A percentile compares a stretch with the other conserved stretches of the same genome.
phyloP scores from a whole-genome alignment of 92 coral and sea anemone species.

The Diadumene lineata region DNA sequence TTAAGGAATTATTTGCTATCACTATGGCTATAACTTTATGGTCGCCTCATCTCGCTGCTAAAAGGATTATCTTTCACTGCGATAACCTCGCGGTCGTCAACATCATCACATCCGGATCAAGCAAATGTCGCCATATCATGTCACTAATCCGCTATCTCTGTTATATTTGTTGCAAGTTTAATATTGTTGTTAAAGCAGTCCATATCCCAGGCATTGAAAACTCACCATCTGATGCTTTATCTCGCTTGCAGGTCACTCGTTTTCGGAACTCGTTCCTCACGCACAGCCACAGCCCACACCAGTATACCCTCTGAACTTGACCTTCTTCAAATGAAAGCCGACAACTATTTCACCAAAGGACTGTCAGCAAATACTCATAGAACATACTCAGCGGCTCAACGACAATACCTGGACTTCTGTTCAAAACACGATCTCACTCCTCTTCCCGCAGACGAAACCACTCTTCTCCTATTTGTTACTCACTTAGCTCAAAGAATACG shows the following conservation, averaged over 20 bases:
- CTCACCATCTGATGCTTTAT: constrained; percentile 20
- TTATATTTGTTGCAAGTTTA: not conserved
- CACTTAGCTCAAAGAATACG: not conserved
- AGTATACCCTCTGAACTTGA: not conserved
- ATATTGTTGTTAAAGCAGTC: constrained; percentile 3
- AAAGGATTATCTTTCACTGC: not conserved
- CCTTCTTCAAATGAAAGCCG: constrained; percentile 1
- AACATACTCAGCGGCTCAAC: constrained; percentile 23
- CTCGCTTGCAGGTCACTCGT: constrained; percentile 19
- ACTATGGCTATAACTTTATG: not conserved
- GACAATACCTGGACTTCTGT: constrained; percentile 16
- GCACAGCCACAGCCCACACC: constrained; percentile 1
- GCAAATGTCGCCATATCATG: not conserved
- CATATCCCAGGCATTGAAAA: constrained; percentile 3
- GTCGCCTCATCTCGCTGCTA: not conserved
- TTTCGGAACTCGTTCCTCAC: not conserved
- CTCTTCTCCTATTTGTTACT: not conserved
- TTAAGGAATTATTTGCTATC: not conserved
- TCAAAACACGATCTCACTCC: not conserved
- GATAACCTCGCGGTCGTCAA: not conserved
- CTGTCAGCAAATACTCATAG: constrained; percentile 21
- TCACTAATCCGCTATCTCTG: not conserved
- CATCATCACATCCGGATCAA: not conserved
- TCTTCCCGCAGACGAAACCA: constrained; percentile 8
- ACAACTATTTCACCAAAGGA: constrained; percentile 10